Conservation (phyloP, 2,888 invertebrate species). For the Macrostomum cliftonense region DNA sequence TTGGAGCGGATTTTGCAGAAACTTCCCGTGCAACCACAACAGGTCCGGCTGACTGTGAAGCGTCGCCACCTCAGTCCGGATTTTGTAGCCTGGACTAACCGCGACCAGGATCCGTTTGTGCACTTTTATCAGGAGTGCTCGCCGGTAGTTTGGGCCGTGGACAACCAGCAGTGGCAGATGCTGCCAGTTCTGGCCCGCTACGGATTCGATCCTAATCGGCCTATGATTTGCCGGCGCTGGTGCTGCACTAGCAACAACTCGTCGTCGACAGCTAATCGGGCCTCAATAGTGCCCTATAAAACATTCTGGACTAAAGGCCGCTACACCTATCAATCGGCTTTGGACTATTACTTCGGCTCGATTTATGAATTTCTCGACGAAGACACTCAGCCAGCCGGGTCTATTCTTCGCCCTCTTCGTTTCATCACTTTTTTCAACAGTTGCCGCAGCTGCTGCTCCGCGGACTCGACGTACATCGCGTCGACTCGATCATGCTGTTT, state of each 20-base stretch:
- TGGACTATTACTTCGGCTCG: conserved; percentile 9
- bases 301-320: conserved; percentile 7
- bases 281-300: conserved; percentile 2
- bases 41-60: not conserved
- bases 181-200: conserved; percentile 5
- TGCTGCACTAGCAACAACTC: conserved; percentile 4
- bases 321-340: conserved; percentile 9
- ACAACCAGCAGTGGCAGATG: conserved; percentile 10
- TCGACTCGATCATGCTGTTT: conserved; percentile 9
- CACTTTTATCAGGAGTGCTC: conserved; percentile 11
- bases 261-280: conserved; percentile 3
- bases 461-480: conserved; percentile 10
- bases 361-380: conserved; percentile 6
- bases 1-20: too few species aligned
- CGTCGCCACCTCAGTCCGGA: not conserved
- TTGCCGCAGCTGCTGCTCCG: conserved; percentile 2
- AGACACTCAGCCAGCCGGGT: not conserved
- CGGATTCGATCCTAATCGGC: conserved; percentile 8
- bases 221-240: conserved; percentile 7
- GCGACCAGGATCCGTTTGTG: not conserved
- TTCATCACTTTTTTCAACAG: conserved; percentile 1
- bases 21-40: not conserved
- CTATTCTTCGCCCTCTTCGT: not conserved
- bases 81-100: not conserved
- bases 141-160: conserved; percentile 8